Conservation (phyloP, 2,888 invertebrate species). For the Agrypnus murinus region DNA sequence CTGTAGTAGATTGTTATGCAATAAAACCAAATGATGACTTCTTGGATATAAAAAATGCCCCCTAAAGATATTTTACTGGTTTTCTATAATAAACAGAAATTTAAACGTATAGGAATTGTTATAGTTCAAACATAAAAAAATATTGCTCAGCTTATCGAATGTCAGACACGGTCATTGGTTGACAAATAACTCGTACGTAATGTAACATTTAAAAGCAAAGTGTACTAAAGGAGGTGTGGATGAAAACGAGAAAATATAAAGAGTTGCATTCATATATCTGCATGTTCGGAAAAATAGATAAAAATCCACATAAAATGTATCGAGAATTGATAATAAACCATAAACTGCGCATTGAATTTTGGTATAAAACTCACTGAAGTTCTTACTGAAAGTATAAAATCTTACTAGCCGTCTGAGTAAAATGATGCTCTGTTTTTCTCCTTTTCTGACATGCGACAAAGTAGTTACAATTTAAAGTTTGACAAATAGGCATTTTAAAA, state of each 20-base stretch:
- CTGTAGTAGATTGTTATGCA: too few relatives aligned
- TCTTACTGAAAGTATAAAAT: background rate
- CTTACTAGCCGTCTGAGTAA: background rate
- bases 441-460: slow-evolving; percentile 22
- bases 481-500: slow-evolving; percentile 29
- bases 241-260: too few relatives aligned
- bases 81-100: too few relatives aligned
- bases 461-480: slow-evolving; percentile 25
- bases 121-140: slow-evolving; percentile 1
- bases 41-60: too few relatives aligned
- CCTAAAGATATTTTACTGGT: too few relatives aligned
- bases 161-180: slow-evolving; percentile 1
- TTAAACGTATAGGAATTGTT: background rate
- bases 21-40: too few relatives aligned
- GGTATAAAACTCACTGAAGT: too few relatives aligned
- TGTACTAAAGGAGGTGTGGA: background rate
- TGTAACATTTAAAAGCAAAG: background rate
- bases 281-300: too few relatives aligned
- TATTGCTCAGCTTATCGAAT: background rate
- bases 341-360: too few relatives aligned
- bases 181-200: slow-evolving; percentile 9
- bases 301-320: too few relatives aligned
- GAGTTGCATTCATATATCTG: too few relatives aligned
- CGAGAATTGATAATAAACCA: too few relatives aligned
- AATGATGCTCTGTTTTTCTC: background rate